Evolutionary conservation across 2,113 vertebrate genomes (phyloP), one percentile per base, ranked within the genome.

Genomic region (Cyprinus carpio): DNA sequence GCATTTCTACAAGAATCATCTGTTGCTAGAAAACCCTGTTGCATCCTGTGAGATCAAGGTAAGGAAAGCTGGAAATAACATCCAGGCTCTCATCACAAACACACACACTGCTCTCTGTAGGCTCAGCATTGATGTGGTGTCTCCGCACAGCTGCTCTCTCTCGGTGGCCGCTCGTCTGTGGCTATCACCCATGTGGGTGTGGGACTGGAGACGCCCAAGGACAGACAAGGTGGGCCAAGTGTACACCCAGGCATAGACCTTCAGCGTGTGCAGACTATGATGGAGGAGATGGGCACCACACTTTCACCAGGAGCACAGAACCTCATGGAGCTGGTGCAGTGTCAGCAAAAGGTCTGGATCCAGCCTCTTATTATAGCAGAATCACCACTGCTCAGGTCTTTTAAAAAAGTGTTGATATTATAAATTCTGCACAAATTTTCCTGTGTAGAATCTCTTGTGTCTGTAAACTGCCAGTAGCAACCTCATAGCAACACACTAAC

Each of bases 241-340:
- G 76, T 90, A 25, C 94, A 91, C 49, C 90, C 92, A 0, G 93
- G 94, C 89, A 95, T 98, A 78, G 94, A 99, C 89, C 93, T 99
- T 64, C 93, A 94, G 85, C 95, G 92, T 49, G 96, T 99, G 29
- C 97, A 96, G 89, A 90, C 89, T 84, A 95, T 99, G 80, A 92
- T 99, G 86, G 94, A 96, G 20, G 95, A 97, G 85, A 96, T 99
- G 95, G 97, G 96, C 2, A 94, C 95, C 0, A 95, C 93, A 62
- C 90, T 99, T 62, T 98, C 98, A 4, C 97, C 98, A 0, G 97
- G 96, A n/a, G 97, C 98, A 58, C 97, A 97, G 91, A 96, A 96
- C n/a, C 92, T 99, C 29, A 96, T 99, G 96, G 94, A 96, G 37
- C 96, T 99, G 97, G 96, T 99, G 56, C 93, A 95, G 8, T 92